Evolutionary conservation across 2,113 vertebrate species (phyloP), one percentile per base, ranked within the genome.

Genomic region (Syrrhaptes paradoxus): DNA sequence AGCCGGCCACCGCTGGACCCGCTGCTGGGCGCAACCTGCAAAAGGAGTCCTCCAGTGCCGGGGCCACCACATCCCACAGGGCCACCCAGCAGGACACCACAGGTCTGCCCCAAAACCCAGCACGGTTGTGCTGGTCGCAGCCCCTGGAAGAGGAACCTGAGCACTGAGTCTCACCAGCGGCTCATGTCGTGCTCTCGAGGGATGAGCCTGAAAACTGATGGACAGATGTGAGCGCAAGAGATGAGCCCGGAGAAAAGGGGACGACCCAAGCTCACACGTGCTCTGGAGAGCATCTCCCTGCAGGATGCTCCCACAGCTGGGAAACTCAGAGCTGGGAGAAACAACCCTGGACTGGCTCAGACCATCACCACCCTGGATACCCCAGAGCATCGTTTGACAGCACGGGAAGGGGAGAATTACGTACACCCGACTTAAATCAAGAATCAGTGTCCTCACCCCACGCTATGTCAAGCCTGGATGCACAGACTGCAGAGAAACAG

Each of bases 21-120:
- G 1, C 97, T 89, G 2, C 98, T 96, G 0, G 99, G 98, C 11
- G 98, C 98, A 19, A 99, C 99, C 99, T 99, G 96, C 72, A 76
- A n/a, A 61, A 79, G 90, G 29, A 91, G 51, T 31, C 57, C 49
- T 31, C 34, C 70, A 67, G 63, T n/a, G 67, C 75, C 78, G 70
- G 55, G 83, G 63, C 54, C 84, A 80, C 52, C 51, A 13, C 5
- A 9, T 38, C 38, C 38, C 38, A 11, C 38, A 38, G 38, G 38
- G 38, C 10, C 24, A 55, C 59, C 49, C 71, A 21, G 62, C 91
- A 61, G 80, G 25, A 87, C 41, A n/a, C 62, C 45, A 0, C 0
- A 83, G 78, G 55, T 57, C 87, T 79, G 75, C 85, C 54, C 70
- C 38, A 10, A 70, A 74, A 31, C 32, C 54, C 20, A 8, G 78